Evolutionary conservation across 2,888 invertebrate genomes (phyloP).

Genomic region (Heliothis peltigera): DNA sequence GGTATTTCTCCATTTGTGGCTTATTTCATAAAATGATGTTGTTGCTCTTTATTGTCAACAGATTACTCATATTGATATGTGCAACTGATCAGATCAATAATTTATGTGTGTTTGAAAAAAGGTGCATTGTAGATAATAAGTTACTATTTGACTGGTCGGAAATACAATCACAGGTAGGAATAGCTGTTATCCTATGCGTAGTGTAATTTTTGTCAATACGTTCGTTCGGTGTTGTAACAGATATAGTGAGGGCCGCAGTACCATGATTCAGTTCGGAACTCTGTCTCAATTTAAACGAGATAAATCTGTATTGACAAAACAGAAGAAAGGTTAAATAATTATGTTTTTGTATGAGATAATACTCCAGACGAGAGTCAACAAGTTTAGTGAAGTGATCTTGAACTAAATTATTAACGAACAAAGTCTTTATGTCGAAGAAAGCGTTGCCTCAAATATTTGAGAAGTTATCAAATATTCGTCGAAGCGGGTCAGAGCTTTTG

Average conservation of each 20-base stretch:
- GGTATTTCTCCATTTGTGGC: neutral
- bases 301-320: neutral
- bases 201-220: neutral
- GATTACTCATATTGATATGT: too few relatives aligned
- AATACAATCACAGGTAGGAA: too few relatives aligned
- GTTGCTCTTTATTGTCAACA: too few relatives aligned
- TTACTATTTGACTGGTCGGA: too few relatives aligned
- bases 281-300: neutral
- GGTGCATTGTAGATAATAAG: too few relatives aligned
- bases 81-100: too few relatives aligned
- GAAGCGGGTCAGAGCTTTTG: slow-evolving; percentile 5
- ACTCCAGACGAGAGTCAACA: neutral
- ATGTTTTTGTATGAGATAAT: neutral
- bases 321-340: neutral
- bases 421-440: slow-evolving; percentile 15
- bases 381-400: neutral
- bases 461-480: slow-evolving; percentile 17
- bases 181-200: neutral
- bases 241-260: too few relatives aligned
- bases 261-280: too few relatives aligned
- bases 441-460: slow-evolving; percentile 16
- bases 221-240: too few relatives aligned
- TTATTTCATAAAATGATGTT: neutral
- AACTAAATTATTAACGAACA: neutral
- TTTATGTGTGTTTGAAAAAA: too few relatives aligned